Evolutionary conservation across 1,140 invertebrate genomes (phyloP).

Genomic region (Magallana ariakensis): DNA sequence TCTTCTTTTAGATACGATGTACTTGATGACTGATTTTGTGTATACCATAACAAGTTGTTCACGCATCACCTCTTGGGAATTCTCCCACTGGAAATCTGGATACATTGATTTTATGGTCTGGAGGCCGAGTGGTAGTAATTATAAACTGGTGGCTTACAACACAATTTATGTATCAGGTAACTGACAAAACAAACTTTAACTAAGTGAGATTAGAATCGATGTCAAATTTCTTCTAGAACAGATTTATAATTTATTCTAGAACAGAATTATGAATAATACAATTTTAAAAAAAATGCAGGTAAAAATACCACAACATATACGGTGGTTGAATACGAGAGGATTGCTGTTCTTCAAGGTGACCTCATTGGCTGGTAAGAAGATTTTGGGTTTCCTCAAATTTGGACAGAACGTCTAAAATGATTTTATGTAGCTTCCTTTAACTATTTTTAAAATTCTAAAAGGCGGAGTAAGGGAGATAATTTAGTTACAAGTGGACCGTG

Average conservation of each 20-base stretch:
- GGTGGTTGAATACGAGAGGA: conserved; percentile 1
- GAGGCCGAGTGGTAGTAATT: not conserved
- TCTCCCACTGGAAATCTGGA: not conserved
- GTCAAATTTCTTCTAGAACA: not conserved
- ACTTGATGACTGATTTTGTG: conserved; percentile 27
- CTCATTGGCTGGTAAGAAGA: conserved; percentile 13
- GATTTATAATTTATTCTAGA: not conserved
- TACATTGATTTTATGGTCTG: conserved; percentile 15
- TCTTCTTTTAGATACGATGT: not conserved
- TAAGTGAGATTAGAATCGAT: not conserved
- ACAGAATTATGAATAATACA: not conserved
- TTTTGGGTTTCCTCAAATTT: not conserved
- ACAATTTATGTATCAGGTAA: conserved; percentile 4
- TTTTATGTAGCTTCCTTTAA: not conserved
- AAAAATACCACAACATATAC: not conserved
- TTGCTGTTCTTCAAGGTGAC: not conserved
- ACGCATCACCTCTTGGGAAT: not conserved
- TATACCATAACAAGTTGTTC: not conserved
- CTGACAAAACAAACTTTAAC: too few species aligned
- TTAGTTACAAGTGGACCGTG: not conserved
- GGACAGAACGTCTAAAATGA: not conserved
- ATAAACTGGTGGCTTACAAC: conserved; percentile 3
- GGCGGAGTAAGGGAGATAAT: not conserved
- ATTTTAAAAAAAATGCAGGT: not conserved
- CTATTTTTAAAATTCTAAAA: not conserved